A percentile compares a stretch with the other conserved stretches of the same genome.
Conservation (phyloP, 2,888 invertebrate species). For the Thera obeliscata region DNA sequence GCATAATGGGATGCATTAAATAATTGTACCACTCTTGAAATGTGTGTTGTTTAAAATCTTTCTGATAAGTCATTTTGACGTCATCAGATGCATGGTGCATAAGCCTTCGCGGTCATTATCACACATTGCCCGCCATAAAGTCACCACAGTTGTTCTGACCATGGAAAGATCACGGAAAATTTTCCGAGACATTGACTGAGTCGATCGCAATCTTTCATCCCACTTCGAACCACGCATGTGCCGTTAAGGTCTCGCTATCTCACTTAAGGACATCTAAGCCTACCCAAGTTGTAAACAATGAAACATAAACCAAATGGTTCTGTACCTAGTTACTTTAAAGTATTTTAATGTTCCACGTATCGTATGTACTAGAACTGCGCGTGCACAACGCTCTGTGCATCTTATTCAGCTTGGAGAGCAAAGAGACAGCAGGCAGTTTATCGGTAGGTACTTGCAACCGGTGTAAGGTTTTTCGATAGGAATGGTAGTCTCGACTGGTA, state of each 20-base stretch:
- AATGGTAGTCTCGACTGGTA: neutral
- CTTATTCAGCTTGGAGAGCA: constrained; percentile 18
- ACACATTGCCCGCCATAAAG: no score
- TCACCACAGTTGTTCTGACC: no score
- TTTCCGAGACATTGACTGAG: no score
- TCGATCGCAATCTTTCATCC: no score
- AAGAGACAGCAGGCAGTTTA: constrained; percentile 10
- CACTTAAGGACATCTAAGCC: constrained; percentile 1
- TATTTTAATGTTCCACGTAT: constrained; percentile 26
- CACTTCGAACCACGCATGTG: neutral
- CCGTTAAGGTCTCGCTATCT: neutral
- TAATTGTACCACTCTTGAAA: neutral
- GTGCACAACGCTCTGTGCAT: constrained; percentile 24
- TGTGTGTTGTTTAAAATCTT: neutral
- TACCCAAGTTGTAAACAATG: constrained; percentile 15
- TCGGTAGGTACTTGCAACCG: neutral
- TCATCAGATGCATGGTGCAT: no score
- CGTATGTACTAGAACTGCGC: constrained; percentile 18
- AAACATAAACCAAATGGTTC: constrained; percentile 9
- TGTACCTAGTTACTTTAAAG: constrained; percentile 13
- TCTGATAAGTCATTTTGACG: no score
- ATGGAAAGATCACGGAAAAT: no score
- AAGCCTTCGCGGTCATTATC: no score
- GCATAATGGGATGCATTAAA: constrained; percentile 1
- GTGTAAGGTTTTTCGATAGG: neutral